Conservation (phyloP, 1,140 invertebrate species). For the Drosophila triauraria region DNA sequence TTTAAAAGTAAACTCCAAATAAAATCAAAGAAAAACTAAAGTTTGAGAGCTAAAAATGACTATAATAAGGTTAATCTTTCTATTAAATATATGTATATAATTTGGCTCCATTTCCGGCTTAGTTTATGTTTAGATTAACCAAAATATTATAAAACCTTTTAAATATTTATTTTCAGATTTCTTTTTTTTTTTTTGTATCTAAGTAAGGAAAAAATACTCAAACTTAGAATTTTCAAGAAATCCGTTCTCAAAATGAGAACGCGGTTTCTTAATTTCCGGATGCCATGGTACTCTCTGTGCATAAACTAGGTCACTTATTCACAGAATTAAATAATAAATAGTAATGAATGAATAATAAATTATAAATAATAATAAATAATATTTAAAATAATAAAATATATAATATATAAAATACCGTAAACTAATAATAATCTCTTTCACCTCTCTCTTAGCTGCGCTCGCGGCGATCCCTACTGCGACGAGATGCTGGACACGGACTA, state of each 20-base stretch:
- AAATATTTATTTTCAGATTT: neutral
- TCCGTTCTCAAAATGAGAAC: too few species aligned
- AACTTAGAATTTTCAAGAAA: too few species aligned
- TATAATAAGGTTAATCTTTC: neutral
- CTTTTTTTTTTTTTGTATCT: too few species aligned
- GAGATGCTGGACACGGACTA: constrained; percentile 86
- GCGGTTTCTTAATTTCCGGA: too few species aligned
- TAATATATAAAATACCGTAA: too few species aligned
- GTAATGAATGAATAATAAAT: too few species aligned
- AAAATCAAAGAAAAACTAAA: neutral
- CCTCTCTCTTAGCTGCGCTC: constrained; percentile 69
- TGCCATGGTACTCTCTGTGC: too few species aligned
- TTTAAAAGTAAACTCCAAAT: neutral
- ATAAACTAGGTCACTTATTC: too few species aligned
- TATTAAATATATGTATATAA: neutral
- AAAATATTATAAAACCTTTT: neutral
- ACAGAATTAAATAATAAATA: too few species aligned
- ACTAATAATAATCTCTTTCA: neutral
- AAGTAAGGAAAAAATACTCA: too few species aligned
- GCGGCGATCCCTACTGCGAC: constrained; percentile 81
- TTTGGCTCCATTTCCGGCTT: too few species aligned
- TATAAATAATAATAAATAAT: neutral
- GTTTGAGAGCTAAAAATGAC: neutral
- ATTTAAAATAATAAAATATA: neutral
- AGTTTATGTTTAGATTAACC: neutral